phyloP scores from a whole-genome alignment of 2,113 vertebrate species.

The Daboia siamensis region DNA sequence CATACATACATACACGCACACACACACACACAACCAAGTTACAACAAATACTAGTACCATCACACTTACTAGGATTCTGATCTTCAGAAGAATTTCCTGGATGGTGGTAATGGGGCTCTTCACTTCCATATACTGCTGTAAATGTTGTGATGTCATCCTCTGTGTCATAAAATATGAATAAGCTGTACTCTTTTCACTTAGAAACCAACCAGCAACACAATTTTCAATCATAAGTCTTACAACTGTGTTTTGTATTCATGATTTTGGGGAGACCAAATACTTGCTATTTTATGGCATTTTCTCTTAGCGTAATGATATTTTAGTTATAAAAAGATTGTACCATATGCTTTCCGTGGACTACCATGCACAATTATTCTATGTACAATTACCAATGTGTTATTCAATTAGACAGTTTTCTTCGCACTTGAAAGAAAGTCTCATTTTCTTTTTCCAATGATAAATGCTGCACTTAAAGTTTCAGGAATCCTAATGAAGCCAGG shows the following conservation, averaged over 20 bases:
- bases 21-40: background rate
- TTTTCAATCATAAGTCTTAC: background rate
- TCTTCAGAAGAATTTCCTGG: background rate
- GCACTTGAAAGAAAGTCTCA: background rate
- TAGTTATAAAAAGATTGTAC: background rate
- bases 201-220: background rate
- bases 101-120: background rate
- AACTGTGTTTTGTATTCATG: background rate
- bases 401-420: background rate
- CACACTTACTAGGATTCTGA: conserved; percentile 54
- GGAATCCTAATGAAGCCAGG: background rate
- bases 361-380: background rate
- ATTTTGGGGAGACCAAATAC: background rate
- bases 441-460: background rate
- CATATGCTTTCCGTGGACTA: background rate
- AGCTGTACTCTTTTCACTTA: conserved; percentile 21
- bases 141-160: background rate
- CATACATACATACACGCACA: too few species aligned
- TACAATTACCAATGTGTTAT: background rate
- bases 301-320: background rate
- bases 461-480: background rate
- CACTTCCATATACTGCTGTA: background rate
- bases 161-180: conserved; percentile 29
- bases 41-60: background rate
- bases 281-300: background rate